A percentile compares a stretch with the other conserved stretches of the same genome.
Evolutionary conservation across 2,797 vertebrate genomes (phyloP).

Genomic region (Microcaecilia unicolor): DNA sequence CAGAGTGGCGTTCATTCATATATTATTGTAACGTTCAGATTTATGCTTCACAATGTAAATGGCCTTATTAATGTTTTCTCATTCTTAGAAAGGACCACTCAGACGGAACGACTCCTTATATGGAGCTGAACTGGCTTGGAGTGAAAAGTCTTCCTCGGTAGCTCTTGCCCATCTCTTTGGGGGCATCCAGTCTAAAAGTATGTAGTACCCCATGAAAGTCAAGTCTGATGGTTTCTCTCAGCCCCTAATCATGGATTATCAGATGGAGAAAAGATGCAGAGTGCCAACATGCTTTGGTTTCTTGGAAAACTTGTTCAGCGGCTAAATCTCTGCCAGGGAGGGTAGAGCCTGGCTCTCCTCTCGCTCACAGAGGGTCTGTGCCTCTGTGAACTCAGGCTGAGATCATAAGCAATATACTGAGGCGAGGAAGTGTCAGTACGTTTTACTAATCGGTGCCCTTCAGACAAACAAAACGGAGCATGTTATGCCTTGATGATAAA

Average conservation of each 20-base stretch:
- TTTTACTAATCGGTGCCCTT: not conserved
- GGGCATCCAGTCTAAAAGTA: not conserved
- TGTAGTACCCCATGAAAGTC: constrained; percentile 3
- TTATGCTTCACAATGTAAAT: too few species aligned
- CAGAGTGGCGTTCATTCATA: constrained; percentile 20
- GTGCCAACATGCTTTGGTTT: not conserved
- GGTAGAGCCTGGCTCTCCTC: not conserved
- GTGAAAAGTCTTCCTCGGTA: not conserved
- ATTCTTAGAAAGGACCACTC: too few species aligned
- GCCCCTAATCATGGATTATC: too few species aligned
- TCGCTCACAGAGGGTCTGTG: not conserved
- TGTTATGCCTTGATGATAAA: too few species aligned
- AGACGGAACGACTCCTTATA: too few species aligned
- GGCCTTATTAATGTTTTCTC: too few species aligned
- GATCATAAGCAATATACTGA: not conserved
- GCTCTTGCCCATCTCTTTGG: constrained; percentile 12
- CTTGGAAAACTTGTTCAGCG: too few species aligned
- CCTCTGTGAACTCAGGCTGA: accelerated
- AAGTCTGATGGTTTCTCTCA: not conserved
- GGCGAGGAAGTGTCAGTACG: accelerated
- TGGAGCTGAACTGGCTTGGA: constrained; percentile 6
- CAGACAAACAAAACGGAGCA: too few species aligned
- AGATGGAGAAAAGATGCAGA: not conserved
- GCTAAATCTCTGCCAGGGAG: accelerated
- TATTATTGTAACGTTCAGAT: too few species aligned